Conservation (phyloP, 2,797 vertebrate species). For the Dromococcyx pavoninus region DNA sequence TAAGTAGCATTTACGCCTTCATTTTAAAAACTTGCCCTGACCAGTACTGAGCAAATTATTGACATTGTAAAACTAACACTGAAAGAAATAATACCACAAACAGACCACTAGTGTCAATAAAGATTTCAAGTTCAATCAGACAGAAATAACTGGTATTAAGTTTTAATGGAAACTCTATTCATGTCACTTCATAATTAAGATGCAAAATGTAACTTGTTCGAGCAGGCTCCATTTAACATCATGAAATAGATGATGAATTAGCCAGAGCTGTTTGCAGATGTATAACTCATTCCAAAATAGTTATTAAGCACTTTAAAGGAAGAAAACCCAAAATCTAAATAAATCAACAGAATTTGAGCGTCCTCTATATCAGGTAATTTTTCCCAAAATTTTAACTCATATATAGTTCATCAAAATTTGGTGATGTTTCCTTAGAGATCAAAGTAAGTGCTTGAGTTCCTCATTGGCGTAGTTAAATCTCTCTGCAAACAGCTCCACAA, state of each 20-base stretch:
- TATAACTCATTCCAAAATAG: neutral
- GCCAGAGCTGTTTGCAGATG: neutral
- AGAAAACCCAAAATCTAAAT: neutral
- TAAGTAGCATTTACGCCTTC: neutral
- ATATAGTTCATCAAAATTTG: neutral
- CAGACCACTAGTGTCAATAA: conserved; percentile 53
- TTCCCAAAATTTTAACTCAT: neutral
- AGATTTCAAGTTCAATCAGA: conserved; percentile 65
- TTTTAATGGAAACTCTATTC: conserved; percentile 60
- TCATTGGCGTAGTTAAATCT: rapidly evolving
- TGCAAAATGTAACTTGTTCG: conserved; percentile 58
- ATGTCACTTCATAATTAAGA: conserved; percentile 64
- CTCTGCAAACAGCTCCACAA: neutral
- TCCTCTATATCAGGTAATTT: neutral
- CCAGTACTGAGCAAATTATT: conserved; percentile 54
- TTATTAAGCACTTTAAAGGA: neutral
- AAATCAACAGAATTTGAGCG: neutral
- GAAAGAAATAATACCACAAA: conserved; percentile 45
- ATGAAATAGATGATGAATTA: conserved; percentile 32
- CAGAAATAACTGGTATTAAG: conserved; percentile 69
- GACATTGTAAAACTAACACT: conserved; percentile 44
- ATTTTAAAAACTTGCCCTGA: conserved; percentile 65
- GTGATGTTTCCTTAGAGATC: neutral
- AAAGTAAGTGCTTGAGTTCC: neutral
- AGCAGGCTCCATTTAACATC: conserved; percentile 30